A percentile compares a stretch with the other conserved stretches of the same genome.
phyloP scores from a whole-genome alignment of 2,113 vertebrate species.

The Otocyon megalotis region DNA sequence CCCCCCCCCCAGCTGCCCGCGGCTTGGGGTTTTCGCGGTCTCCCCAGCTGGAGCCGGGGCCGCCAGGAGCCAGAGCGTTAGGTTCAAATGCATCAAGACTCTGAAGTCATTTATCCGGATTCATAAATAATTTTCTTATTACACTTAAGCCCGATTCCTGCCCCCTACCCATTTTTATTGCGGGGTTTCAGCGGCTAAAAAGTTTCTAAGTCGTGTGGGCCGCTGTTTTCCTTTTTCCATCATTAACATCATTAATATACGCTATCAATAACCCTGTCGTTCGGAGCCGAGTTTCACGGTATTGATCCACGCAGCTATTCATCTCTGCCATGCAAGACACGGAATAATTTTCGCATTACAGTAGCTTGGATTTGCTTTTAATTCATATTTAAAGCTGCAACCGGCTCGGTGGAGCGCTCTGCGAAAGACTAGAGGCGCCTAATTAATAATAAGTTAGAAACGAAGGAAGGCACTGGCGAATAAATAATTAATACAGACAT shows the following conservation, averaged over 20 bases:
- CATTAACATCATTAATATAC: slow-evolving; percentile 92
- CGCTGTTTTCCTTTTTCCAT: slow-evolving; percentile 88
- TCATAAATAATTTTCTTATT: slow-evolving; percentile 88
- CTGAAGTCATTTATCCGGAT: slow-evolving; percentile 86
- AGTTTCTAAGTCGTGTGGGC: slow-evolving; percentile 87
- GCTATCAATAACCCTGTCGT: slow-evolving; percentile 94
- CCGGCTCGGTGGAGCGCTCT: slow-evolving; percentile 90
- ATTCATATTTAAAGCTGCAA: slow-evolving; percentile 94
- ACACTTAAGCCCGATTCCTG: slow-evolving; percentile 83
- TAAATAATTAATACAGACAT: slow-evolving; percentile 93
- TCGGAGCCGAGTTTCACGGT: slow-evolving; percentile 92
- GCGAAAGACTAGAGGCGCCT: slow-evolving; percentile 92
- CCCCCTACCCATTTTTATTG: slow-evolving; percentile 83
- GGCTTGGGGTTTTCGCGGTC: slow-evolving; percentile 81
- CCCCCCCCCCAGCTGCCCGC: background rate
- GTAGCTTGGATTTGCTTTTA: slow-evolving; percentile 94
- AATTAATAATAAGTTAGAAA: slow-evolving; percentile 96
- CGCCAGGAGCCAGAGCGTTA: slow-evolving; percentile 70
- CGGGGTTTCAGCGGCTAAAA: slow-evolving; percentile 87
- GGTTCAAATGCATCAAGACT: slow-evolving; percentile 80
- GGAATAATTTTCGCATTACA: slow-evolving; percentile 95
- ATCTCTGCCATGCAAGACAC: slow-evolving; percentile 94
- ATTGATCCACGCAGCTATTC: slow-evolving; percentile 94
- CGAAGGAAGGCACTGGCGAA: slow-evolving; percentile 91
- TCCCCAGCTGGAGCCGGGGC: slow-evolving; percentile 78